phyloP scores from a whole-genome alignment of 2,113 vertebrate species.

The Megaleporinus macrocephalus region DNA sequence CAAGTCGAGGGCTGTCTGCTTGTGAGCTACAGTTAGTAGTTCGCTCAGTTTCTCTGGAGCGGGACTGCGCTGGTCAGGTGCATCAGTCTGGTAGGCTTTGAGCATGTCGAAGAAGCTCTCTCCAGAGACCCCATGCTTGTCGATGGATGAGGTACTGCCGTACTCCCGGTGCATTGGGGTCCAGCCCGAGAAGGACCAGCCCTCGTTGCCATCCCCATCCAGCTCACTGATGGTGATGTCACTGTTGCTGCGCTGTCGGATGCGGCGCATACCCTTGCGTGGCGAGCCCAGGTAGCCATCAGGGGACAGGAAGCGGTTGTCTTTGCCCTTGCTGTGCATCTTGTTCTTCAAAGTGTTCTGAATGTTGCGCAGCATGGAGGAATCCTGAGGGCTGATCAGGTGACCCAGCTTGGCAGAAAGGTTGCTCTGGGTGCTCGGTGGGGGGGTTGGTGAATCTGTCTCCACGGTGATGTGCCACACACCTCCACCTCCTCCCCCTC shows the following conservation, averaged over 20 bases:
- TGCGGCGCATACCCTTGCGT: slow-evolving; percentile 93
- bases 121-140: slow-evolving; percentile 94
- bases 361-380: slow-evolving; percentile 96
- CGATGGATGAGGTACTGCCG: slow-evolving; percentile 97
- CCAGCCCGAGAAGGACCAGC: slow-evolving; percentile 94
- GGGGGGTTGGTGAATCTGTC: slow-evolving; percentile 83
- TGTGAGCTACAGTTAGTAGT: slow-evolving; percentile 86
- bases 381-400: slow-evolving; percentile 92
- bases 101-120: slow-evolving; percentile 97
- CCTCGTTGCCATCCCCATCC: slow-evolving; percentile 94
- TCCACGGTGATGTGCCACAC: slow-evolving; percentile 83
- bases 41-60: slow-evolving; percentile 89
- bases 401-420: slow-evolving; percentile 87
- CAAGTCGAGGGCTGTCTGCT: slow-evolving; percentile 84
- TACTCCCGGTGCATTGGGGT: slow-evolving; percentile 96
- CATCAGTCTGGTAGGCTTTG: slow-evolving; percentile 94
- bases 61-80: slow-evolving; percentile 87
- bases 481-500: slow-evolving; percentile 75
- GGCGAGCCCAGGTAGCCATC: slow-evolving; percentile 95
- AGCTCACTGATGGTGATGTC: slow-evolving; percentile 98
- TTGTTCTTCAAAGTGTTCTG: slow-evolving; percentile 96
- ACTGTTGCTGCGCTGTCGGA: slow-evolving; percentile 96
- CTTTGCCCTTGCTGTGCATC: slow-evolving; percentile 87
- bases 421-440: slow-evolving; percentile 78
- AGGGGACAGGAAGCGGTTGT: slow-evolving; percentile 94